Base-by-base conservation (phyloP, 2,888 invertebrate genomes). In the Plebejus melissa region DNA sequence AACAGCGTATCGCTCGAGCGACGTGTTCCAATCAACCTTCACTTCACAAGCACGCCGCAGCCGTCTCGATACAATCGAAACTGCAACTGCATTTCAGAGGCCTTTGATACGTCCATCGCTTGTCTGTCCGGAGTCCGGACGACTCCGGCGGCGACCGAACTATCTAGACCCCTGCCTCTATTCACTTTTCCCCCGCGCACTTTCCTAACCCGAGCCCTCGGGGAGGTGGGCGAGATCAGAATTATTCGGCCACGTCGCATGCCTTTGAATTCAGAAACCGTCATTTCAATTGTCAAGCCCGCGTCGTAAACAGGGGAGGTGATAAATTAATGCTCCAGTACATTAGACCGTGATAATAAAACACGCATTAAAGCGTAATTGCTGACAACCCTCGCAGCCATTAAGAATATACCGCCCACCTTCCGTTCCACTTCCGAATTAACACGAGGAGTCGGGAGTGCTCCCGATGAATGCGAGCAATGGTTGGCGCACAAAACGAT, bases 31-130 rank as follows among this genome's bases (percentile, higher is more conserved):
- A 92, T 93, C 93, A 93, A 87, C 87, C 90, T 87, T 86, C 86
- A 84, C 87, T 86, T 87, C 87, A 87, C 85, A 88, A 82, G 85
- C 87, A 84, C 83, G 89, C 90, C 91, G 89, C 90, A 90, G 89
- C 90, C 91, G 88, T 90, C 89, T 86, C 88, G 89, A 91, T 91
- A 90, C 90, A 91, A 92, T 92, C 90, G 87, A 85, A 89, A 88
- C 89, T 89, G 90, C 90, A 89, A 90, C 90, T 91, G 92, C 91
- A 90, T 90, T 89, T 89, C 89, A 89, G 89, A 86, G 83, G 87
- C 90, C 92, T 93, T 93, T 93, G 91, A 93, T 91, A 89, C 90
- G 91, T 92, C 93, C 92, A 90, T 91, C 93, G 90, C 85, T 90
- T 93, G 93, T 93, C 93, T 90, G 89, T 91, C 90, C 87, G 85